Percentiles rank a stretch among this genome's conserved stretches.
Evolutionary conservation across 2,113 vertebrate genomes (phyloP).

Genomic region (Crocuta crocuta): DNA sequence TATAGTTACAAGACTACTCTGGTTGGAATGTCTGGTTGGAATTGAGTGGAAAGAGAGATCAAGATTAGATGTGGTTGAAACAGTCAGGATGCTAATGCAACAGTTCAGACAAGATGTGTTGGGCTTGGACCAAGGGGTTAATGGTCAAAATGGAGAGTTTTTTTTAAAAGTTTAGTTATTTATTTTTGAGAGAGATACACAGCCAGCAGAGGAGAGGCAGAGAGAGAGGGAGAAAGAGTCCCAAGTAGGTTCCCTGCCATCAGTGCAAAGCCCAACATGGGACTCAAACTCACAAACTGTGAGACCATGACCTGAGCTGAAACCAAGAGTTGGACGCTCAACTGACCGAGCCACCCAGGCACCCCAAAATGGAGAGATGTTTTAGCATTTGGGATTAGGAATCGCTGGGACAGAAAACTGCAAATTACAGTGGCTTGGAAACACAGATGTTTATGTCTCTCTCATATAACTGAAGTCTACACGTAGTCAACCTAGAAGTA

Average conservation of each 20-base stretch:
- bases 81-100: neutral
- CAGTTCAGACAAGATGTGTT: neutral
- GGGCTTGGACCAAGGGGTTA: neutral
- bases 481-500: neutral
- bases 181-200: too few species aligned
- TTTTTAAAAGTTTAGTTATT: too few species aligned
- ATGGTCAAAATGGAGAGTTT: neutral
- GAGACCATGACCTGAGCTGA: too few species aligned
- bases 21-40: neutral
- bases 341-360: too few species aligned
- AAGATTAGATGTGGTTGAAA: neutral
- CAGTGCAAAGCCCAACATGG: too few species aligned
- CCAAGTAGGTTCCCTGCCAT: too few species aligned
- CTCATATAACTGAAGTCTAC: neutral
- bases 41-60: neutral
- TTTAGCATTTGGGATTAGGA: neutral
- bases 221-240: too few species aligned
- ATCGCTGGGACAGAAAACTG: neutral
- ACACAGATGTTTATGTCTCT: neutral
- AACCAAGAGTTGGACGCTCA: too few species aligned
- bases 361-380: neutral
- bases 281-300: too few species aligned
- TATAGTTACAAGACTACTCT: neutral
- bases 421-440: neutral
- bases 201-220: too few species aligned